These are phyloP conservation scores for Digitonthophagus gazella DNA, from an alignment of 2,888 invertebrate genomes.

Conservation along the genomic window DNA sequence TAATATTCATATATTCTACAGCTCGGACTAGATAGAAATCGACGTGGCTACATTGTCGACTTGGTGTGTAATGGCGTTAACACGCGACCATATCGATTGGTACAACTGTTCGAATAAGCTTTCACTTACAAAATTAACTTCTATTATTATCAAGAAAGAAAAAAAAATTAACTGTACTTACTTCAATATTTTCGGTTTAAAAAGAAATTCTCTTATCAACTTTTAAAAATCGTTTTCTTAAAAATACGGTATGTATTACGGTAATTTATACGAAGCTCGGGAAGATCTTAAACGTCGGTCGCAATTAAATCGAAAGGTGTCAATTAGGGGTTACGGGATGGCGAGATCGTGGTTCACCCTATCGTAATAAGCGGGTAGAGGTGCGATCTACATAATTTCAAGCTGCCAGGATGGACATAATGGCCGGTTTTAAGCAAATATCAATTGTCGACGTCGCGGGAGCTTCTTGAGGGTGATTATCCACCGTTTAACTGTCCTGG, in stretches of 20 bases:
- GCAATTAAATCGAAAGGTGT: not conserved
- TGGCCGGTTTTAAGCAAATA: not conserved
- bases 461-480: too few relatives aligned
- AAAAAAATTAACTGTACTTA: too few relatives aligned
- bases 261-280: not conserved
- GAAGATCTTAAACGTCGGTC: not conserved
- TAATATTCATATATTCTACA: slow-evolving; percentile 15
- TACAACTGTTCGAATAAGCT: not conserved
- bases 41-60: slow-evolving; percentile 8
- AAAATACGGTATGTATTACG: not conserved
- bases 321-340: not conserved
- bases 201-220: too few relatives aligned
- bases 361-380: not conserved
- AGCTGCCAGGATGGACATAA: not conserved
- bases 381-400: not conserved
- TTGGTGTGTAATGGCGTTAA: slow-evolving; percentile 7
- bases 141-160: not conserved
- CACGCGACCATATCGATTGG: not conserved
- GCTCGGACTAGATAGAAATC: slow-evolving; percentile 9
- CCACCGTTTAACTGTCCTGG: not conserved
- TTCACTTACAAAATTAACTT: not conserved
- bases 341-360: not conserved
- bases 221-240: not conserved
- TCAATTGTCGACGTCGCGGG: not conserved
- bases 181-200: too few relatives aligned